Evolutionary conservation across 2,797 vertebrate species (phyloP).

Genomic region (Hyperoplus lanceolatus): DNA sequence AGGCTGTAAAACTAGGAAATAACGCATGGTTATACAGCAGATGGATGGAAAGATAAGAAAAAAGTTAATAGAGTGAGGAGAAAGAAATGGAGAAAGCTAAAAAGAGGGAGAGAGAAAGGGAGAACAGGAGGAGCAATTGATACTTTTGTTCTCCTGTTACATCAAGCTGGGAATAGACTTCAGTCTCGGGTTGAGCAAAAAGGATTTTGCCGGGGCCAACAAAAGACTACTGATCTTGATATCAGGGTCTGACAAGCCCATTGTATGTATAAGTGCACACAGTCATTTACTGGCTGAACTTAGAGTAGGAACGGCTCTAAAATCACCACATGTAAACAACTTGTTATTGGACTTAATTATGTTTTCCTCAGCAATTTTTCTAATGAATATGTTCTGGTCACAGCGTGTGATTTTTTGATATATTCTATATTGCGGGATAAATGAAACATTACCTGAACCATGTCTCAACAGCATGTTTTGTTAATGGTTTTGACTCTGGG

Average conservation of each 20-base stretch:
- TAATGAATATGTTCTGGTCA: background rate
- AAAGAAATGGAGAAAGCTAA: slow-evolving; percentile 14
- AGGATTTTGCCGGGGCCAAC: slow-evolving; percentile 17
- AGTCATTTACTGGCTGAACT: background rate
- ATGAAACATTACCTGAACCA: background rate
- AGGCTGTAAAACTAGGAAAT: background rate
- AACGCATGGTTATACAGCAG: background rate
- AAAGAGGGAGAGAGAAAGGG: background rate
- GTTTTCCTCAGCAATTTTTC: background rate
- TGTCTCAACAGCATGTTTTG: background rate
- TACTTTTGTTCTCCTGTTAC: slow-evolving; percentile 18
- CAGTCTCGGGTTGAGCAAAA: slow-evolving; percentile 16
- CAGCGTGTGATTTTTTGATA: background rate
- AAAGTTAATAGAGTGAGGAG: background rate
- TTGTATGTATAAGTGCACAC: background rate
- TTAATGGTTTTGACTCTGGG: slow-evolving; percentile 7
- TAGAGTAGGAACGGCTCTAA: background rate
- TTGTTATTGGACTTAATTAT: background rate
- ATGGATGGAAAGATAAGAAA: background rate
- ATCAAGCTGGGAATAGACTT: slow-evolving; percentile 9
- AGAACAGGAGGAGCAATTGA: background rate
- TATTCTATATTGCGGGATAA: background rate
- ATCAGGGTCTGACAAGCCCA: background rate
- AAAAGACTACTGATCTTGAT: slow-evolving; percentile 18
- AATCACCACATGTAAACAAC: background rate